Percentiles rank a stretch among this genome's conserved stretches.
phyloP scores from a whole-genome alignment of 2,797 vertebrate species.

The Lycodopsis pacificus region DNA sequence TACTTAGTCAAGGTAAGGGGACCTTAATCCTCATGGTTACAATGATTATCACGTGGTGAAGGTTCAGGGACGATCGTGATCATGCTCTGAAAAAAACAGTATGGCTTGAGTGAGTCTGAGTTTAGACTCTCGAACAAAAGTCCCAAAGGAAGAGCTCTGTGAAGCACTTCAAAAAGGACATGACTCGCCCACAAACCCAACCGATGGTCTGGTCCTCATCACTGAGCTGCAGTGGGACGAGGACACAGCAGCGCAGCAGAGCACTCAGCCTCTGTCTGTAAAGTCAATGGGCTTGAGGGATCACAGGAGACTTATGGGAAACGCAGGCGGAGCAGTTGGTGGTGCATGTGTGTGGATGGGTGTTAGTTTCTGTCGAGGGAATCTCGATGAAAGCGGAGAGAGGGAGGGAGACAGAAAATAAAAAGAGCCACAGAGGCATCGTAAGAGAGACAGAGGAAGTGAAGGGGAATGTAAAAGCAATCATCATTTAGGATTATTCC shows the following conservation, averaged over 20 bases:
- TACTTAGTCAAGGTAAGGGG: no score
- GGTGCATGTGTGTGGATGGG: slow-evolving; percentile 57
- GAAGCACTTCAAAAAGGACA: slow-evolving; percentile 32
- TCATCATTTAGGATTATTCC: slow-evolving; percentile 81
- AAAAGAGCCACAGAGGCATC: slow-evolving; percentile 30
- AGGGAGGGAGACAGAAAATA: slow-evolving; percentile 34
- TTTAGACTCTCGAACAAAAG: not conserved
- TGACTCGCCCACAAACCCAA: slow-evolving; percentile 4
- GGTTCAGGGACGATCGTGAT: no score
- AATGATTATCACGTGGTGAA: no score
- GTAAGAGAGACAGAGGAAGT: slow-evolving; percentile 67
- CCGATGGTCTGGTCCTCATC: not conserved
- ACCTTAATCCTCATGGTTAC: no score
- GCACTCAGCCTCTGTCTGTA: slow-evolving; percentile 36
- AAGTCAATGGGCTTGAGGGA: slow-evolving; percentile 19
- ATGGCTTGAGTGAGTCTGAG: not conserved
- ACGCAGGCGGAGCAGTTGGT: slow-evolving; percentile 20
- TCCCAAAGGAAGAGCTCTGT: slow-evolving; percentile 2
- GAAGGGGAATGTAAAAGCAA: slow-evolving; percentile 81
- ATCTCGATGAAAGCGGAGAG: slow-evolving; percentile 61
- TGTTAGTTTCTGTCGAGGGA: slow-evolving; percentile 53
- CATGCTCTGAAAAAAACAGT: not conserved
- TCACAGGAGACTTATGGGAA: slow-evolving; percentile 36
- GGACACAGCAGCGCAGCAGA: slow-evolving; percentile 26
- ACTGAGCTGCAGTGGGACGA: slow-evolving; percentile 14